A percentile compares a stretch with the other conserved stretches of the same genome.
These are phyloP conservation scores for Paratilapia polleni DNA, from an alignment of 2,113 vertebrate species.

Conservation along the genomic window DNA sequence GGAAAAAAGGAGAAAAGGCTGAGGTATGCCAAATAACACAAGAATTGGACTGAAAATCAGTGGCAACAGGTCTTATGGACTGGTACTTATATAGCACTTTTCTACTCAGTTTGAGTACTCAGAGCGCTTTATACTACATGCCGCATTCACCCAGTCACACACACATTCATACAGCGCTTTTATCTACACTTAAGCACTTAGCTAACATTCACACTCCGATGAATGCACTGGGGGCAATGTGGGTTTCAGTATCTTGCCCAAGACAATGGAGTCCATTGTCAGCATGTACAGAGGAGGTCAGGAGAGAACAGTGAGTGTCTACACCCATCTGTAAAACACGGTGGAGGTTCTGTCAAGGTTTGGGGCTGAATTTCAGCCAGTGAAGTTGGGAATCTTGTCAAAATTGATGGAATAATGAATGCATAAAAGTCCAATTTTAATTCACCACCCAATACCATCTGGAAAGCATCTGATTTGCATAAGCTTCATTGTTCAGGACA, in stretches of 20 bases:
- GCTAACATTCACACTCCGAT: neutral
- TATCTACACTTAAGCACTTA: no score
- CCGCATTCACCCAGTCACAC: no score
- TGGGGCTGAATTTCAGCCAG: neutral
- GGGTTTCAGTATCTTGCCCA: no score
- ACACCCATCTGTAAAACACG: neutral
- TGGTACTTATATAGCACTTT: no score
- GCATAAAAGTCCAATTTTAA: neutral
- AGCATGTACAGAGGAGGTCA: neutral
- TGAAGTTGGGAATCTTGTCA: rapidly evolving
- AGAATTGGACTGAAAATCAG: rapidly evolving
- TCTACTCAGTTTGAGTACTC: no score
- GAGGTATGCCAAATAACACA: no score
- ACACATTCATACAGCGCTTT: no score
- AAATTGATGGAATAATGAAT: neutral
- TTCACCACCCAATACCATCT: rapidly evolving
- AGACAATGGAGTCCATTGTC: no score
- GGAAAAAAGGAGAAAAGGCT: no score
- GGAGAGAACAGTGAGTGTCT: neutral
- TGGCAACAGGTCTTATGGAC: neutral
- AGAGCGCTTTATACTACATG: no score
- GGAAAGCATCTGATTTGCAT: neutral
- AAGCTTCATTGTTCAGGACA: neutral
- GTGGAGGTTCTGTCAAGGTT: neutral
- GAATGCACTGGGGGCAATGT: no score